phyloP scores from a whole-genome alignment of 2,113 vertebrate species.

The Gymnobelideus leadbeateri region DNA sequence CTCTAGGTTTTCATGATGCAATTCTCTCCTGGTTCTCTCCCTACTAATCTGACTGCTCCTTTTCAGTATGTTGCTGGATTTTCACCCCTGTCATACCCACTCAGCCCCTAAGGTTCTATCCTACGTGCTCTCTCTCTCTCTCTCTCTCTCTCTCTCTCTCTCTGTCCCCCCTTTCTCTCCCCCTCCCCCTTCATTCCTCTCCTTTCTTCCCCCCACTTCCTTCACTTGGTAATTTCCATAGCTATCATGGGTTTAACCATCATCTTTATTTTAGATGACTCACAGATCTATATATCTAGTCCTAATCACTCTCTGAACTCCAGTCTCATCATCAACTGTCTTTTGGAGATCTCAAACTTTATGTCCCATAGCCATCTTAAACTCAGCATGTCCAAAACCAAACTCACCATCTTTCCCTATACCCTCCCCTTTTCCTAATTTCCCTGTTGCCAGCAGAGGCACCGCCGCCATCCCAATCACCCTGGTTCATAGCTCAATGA shows the following conservation, averaged over 20 bases:
- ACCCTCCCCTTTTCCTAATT: neutral
- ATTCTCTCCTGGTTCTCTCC: neutral
- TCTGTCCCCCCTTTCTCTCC: no score
- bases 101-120: neutral
- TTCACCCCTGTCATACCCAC: neutral
- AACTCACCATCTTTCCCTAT: neutral
- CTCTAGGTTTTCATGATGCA: neutral
- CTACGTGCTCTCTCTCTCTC: neutral
- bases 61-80: neutral
- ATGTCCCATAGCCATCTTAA: neutral
- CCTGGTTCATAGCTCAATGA: neutral
- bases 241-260: neutral
- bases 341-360: neutral
- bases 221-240: neutral
- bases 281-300: neutral
- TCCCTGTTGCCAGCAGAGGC: no score
- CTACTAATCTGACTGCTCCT: neutral
- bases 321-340: neutral
- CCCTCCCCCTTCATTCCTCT: fast-evolving
- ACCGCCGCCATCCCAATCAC: neutral
- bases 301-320: neutral
- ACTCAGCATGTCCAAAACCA: neutral
- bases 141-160: neutral
- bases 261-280: neutral
- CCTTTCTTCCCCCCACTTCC: neutral